phyloP scores from a whole-genome alignment of 2,888 invertebrate species.

The Trachelus iudaicus region DNA sequence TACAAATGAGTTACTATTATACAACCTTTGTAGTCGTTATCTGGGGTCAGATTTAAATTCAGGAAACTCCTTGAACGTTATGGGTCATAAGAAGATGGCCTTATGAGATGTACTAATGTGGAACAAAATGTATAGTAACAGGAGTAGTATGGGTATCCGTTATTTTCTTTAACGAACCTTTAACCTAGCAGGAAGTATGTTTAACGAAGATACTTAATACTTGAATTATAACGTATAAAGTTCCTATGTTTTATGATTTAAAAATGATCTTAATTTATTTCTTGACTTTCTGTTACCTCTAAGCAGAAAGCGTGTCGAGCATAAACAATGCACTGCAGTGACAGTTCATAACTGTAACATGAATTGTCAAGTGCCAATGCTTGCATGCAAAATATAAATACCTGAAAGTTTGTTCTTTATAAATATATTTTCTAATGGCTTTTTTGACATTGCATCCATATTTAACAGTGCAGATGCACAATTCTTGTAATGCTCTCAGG shows the following conservation, averaged over 20 bases:
- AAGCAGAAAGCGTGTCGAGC: background rate
- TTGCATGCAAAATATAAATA: background rate
- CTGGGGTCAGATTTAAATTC: background rate
- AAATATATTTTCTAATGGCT: background rate
- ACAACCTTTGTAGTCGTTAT: background rate
- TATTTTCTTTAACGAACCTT: background rate
- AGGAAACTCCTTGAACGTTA: background rate
- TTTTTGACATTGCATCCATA: too few relatives aligned
- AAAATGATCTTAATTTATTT: background rate
- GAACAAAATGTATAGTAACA: background rate
- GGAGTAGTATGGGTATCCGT: background rate
- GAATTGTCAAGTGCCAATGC: background rate
- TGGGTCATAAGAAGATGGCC: background rate
- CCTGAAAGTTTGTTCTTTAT: background rate
- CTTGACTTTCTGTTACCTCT: background rate
- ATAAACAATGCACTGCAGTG: background rate
- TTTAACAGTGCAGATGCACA: background rate
- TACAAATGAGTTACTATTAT: background rate
- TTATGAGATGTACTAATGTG: background rate
- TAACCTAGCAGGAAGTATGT: background rate
- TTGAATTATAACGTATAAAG: background rate
- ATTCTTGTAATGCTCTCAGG: background rate
- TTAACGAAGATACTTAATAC: too few relatives aligned
- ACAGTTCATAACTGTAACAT: background rate
- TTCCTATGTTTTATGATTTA: background rate